Base-by-base conservation (phyloP, 64 coral and sea anemone genomes). In the Stichodactyla helianthus region DNA sequence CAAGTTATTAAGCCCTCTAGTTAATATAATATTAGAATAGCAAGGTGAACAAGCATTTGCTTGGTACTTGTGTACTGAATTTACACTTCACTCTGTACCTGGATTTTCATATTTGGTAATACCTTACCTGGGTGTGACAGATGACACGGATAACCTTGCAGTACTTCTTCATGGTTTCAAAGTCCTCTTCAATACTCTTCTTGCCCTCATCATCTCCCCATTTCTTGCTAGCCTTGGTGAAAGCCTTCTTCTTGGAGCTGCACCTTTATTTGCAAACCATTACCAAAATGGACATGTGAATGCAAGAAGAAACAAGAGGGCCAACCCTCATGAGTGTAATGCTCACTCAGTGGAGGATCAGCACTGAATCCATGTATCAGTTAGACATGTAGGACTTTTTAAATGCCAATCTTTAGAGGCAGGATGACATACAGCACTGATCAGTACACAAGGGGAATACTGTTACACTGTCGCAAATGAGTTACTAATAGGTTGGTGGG, bases 181-280 rank as follows among this genome's bases (percentile, higher is more conserved):
- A 94, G 82, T 99, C 97, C 51, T 88, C 88, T 82, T 99, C 97
- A 84, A 99, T 99, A 20, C 51, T 85, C 52, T 85, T 87, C 58
- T 99, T 99, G 76, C 97, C 97, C 55, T 99, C 93, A 15, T 93
- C 93, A 53, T 99, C 97, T 71, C 85, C 93, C 97, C 97, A 99
- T 59, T 88, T 92, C 90, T 94, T 94, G 58, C 93, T 94, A 20
- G 97, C 90, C 82, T 99, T 99, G 57, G 93, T 91, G 90, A 99
- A 99, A 2, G 97, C 90, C 97, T 99, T 99, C 93, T 99, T 99
- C 88, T 99, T 99, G 54, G 97, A 95, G 60, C 89, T 85, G 59
- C 93, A 99, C 97, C 93, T 99, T 99, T 80, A 97, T 84, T 84
- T 58, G 89, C 90, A 92, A 89, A 95, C 91, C 87, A 87, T 84